Evolutionary conservation across 2,113 vertebrate species (phyloP).

Genomic region (Hassar affinis): DNA sequence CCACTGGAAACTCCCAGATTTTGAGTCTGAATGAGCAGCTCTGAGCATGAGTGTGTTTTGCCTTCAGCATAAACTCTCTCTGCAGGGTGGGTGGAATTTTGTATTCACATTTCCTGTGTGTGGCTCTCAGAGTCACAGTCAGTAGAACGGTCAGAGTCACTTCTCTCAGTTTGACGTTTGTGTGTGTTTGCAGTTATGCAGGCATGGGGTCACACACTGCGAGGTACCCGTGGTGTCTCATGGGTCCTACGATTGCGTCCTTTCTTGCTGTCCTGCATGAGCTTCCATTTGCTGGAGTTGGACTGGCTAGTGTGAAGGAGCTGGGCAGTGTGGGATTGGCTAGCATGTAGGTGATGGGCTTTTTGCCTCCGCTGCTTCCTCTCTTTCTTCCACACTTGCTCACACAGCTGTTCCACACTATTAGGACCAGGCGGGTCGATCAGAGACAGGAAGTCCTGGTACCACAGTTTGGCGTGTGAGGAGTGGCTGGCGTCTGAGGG

Average conservation of each 20-base stretch:
- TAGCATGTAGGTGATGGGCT: conserved; percentile 65
- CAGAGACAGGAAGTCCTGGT: conserved; percentile 96
- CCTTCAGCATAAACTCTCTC: conserved; percentile 74
- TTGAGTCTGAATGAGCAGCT: conserved; percentile 25
- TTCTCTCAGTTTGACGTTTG: background rate
- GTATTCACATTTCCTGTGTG: conserved; percentile 81
- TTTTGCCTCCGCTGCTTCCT: conserved; percentile 89
- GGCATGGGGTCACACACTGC: conserved; percentile 85
- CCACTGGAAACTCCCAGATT: conserved; percentile 26
- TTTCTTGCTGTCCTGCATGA: conserved; percentile 95
- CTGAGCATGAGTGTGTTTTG: conserved; percentile 26
- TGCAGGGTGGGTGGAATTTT: conserved; percentile 75
- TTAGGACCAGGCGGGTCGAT: conserved; percentile 95
- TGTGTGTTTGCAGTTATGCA: conserved; percentile 56
- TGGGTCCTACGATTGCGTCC: conserved; percentile 98
- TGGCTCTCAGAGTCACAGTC: conserved; percentile 75
- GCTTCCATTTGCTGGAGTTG: conserved; percentile 89
- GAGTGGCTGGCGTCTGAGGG: conserved; percentile 63
- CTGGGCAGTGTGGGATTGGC: conserved; percentile 68
- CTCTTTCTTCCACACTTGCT: conserved; percentile 98
- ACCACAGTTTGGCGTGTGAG: conserved; percentile 91
- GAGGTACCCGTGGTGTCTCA: conserved; percentile 92
- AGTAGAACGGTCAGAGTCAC: conserved; percentile 56
- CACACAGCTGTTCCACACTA: conserved; percentile 96
- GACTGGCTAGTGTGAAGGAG: conserved; percentile 67